Base-by-base conservation (phyloP, 2,113 vertebrate species). In the Hippocampus zosterae region DNA sequence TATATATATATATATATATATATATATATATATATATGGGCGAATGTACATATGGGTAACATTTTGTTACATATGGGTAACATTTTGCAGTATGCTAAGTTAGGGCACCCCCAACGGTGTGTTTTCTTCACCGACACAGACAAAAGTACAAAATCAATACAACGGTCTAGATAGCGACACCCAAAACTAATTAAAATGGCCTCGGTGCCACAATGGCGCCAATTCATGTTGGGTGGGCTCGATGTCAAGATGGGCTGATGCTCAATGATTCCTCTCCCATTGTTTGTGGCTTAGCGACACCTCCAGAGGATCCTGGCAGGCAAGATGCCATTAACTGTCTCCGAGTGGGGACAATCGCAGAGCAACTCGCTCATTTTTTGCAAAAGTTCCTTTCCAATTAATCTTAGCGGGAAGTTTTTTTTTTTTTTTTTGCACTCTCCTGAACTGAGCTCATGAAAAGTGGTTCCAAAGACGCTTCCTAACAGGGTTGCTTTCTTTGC, bases 171-270 rank as follows among this genome's bases (percentile, higher is more conserved):
- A 74, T 55, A 50, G 76, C 84, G 83, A 85, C 85, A 78, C 87
- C 85, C 85, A 87, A 91, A 37, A 81, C 87, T 87, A 90, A 92
- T 92, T 90, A 91, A 90, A 87, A 87, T 84, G 80, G 75, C 75
- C 63, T 27, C 65, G 56, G 50, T 69, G 78, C 69, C 79, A 89
- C 85, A 90, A 87, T 84, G 72, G 84, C 77, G 71, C 62, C 83
- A 84, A 88, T 90, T 82, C 88, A 77, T 60, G 76, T 55, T 75
- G 82, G 85, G 83, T 81, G 83, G 87, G 73, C 74, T 82, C 68
- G 8, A 74, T 83, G 83, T 85, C 82, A 83, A 77, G 71, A 37
- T 72, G 74, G 75, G 74, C 75, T 59, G 65, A 19, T 21, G 59
- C 69, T 67, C 79, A 81, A 81, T 89, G 89, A 81, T 88, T 85